Percentiles rank a stretch among this genome's conserved stretches.
phyloP scores from a whole-genome alignment of 2,888 invertebrate species.

The Ariolimax columbianus region DNA sequence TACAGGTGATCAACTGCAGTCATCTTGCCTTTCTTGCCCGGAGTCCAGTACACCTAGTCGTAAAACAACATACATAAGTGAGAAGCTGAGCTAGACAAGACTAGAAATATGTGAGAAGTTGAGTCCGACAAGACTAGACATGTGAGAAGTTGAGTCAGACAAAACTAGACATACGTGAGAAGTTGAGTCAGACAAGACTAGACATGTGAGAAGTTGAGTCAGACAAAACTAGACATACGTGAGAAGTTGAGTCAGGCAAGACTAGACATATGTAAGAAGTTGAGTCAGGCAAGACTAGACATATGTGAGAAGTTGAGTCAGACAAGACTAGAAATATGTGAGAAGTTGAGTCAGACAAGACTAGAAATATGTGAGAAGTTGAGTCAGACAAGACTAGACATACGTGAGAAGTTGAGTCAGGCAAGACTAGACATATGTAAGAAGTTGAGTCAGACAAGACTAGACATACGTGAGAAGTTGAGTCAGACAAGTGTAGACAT shows the following conservation, averaged over 20 bases:
- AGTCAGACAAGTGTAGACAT: background rate
- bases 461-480: background rate
- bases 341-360: background rate
- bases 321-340: background rate
- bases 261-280: background rate
- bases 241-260: background rate
- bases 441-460: background rate
- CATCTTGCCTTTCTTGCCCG: slow-evolving; percentile 57
- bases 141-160: background rate
- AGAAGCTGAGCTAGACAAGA: background rate
- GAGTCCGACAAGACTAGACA: background rate
- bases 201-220: background rate
- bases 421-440: background rate
- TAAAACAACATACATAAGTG: background rate
- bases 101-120: background rate
- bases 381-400: background rate
- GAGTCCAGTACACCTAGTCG: slow-evolving; percentile 61
- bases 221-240: background rate
- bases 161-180: background rate
- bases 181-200: background rate
- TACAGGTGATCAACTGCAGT: slow-evolving; percentile 74
- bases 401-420: background rate
- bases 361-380: background rate
- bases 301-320: background rate
- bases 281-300: background rate